Percentiles rank a stretch among this genome's conserved stretches.
phyloP scores from a whole-genome alignment of 1,140 invertebrate species.

The Bombus superbus region DNA sequence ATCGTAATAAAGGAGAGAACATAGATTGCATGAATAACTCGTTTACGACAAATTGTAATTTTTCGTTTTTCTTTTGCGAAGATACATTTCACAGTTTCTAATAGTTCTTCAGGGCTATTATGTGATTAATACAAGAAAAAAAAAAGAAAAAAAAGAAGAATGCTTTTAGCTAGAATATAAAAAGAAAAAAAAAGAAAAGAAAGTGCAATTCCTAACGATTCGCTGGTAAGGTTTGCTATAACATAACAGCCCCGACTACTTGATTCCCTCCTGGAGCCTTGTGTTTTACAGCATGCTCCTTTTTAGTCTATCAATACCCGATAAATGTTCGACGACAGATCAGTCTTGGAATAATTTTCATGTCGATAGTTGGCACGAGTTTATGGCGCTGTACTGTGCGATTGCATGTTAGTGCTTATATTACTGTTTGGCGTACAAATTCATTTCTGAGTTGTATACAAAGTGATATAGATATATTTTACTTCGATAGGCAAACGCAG shows the following conservation, averaged over 20 bases:
- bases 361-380: conserved; percentile 76
- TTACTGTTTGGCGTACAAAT: conserved; percentile 68
- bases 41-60: conserved; percentile 48
- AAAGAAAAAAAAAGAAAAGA: not conserved
- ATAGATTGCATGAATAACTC: conserved; percentile 56
- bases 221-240: conserved; percentile 21
- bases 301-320: conserved; percentile 60
- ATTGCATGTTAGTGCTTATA: conserved; percentile 77
- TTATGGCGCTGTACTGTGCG: conserved; percentile 74
- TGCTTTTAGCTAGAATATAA: conserved; percentile 3
- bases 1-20: not conserved
- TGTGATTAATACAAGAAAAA: conserved; percentile 54
- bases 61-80: conserved; percentile 65
- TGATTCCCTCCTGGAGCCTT: conserved; percentile 64
- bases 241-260: conserved; percentile 73
- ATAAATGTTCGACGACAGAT: conserved; percentile 67
- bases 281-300: conserved; percentile 74
- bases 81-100: conserved; percentile 80
- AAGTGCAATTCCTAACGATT: conserved; percentile 9
- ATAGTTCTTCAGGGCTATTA: conserved; percentile 74
- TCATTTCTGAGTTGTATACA: conserved; percentile 58
- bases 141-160: not conserved
- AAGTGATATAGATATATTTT: conserved; percentile 44
- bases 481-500: conserved; percentile 52
- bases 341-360: conserved; percentile 63